Conservation (phyloP, 2,888 invertebrate species). For the Glyphotaelius pellucidus region DNA sequence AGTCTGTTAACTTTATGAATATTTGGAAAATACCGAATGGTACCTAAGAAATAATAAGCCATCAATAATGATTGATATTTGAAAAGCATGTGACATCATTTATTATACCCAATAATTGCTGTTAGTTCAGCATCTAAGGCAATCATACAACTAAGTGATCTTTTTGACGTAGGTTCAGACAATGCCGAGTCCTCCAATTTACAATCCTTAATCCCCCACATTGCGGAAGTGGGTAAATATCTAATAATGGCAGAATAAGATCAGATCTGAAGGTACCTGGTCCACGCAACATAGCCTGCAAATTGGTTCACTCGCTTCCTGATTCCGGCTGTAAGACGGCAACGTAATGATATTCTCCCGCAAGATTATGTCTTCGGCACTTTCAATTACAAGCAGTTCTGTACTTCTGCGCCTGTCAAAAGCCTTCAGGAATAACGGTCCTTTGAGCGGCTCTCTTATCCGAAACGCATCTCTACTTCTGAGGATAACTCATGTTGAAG, state of each 20-base stretch:
- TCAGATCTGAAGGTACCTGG: slow-evolving; percentile 18
- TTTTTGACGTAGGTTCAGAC: not conserved
- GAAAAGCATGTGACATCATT: no score
- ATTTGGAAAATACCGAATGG: no score
- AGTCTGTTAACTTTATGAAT: no score
- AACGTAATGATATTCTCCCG: slow-evolving; percentile 14
- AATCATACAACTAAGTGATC: not conserved
- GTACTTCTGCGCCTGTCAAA: slow-evolving; percentile 6
- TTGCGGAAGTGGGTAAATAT: slow-evolving; percentile 11
- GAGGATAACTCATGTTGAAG: slow-evolving; percentile 12
- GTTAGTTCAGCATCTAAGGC: not conserved
- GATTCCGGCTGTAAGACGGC: not conserved
- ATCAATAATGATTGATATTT: no score
- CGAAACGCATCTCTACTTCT: not conserved
- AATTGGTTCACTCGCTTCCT: slow-evolving; percentile 19
- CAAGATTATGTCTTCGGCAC: not conserved
- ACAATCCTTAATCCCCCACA: not conserved
- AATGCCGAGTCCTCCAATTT: not conserved
- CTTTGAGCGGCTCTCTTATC: no score
- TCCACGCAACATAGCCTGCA: not conserved
- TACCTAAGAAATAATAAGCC: no score
- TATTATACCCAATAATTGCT: not conserved
- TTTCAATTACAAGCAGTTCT: slow-evolving; percentile 7
- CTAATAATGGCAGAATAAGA: not conserved
- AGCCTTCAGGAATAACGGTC: slow-evolving; percentile 21